Percentiles rank a stretch among this genome's conserved stretches.
These are phyloP conservation scores for Mesochorus sp. DNA, from an alignment of 2,888 invertebrate genomes.

Conservation along the genomic window DNA sequence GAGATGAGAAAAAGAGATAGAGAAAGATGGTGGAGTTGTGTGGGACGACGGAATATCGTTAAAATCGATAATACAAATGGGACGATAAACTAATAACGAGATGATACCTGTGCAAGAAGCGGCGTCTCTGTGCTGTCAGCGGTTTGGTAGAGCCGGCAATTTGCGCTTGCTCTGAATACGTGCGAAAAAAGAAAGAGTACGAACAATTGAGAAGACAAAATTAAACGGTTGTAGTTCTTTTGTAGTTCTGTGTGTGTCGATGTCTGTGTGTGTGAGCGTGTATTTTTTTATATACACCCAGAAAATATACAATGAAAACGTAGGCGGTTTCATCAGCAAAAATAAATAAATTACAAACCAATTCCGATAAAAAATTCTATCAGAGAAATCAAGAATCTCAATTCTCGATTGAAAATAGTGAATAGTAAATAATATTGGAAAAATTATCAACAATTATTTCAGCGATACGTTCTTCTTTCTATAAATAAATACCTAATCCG, in stretches of 20 bases:
- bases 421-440: not conserved
- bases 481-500: no score
- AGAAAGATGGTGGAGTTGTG: slow-evolving; percentile 20
- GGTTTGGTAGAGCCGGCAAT: slow-evolving; percentile 82
- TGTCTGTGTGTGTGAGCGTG: no score
- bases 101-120: slow-evolving; percentile 82
- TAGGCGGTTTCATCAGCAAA: not conserved
- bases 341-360: slow-evolving; percentile 22
- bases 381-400: not conserved
- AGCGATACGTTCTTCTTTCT: no score
- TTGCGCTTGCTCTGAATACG: slow-evolving; percentile 82
- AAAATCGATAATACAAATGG: slow-evolving; percentile 46
- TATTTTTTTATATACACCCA: no score
- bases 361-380: slow-evolving; percentile 41
- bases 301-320: slow-evolving; percentile 9
- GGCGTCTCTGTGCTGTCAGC: slow-evolving; percentile 82
- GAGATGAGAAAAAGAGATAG: slow-evolving; percentile 31
- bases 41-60: not conserved
- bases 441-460: no score
- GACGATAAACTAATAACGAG: slow-evolving; percentile 71
- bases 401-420: not conserved
- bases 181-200: slow-evolving; percentile 81
- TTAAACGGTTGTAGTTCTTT: slow-evolving; percentile 40
- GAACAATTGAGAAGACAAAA: slow-evolving; percentile 68
- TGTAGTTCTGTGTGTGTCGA: no score